Conservation (phyloP, 1,140 invertebrate species). For the Holotrichia oblita region DNA sequence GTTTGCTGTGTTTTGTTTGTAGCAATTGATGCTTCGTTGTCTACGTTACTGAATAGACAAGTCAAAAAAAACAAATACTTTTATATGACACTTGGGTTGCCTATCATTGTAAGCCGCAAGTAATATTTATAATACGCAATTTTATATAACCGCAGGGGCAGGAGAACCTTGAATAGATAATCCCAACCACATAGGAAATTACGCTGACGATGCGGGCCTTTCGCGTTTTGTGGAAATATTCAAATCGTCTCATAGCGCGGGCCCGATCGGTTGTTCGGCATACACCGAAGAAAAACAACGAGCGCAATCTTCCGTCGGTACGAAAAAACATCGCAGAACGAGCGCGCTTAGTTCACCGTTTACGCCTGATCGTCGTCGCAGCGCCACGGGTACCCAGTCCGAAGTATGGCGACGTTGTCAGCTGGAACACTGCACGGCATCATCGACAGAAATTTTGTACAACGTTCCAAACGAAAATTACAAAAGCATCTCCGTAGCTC, state of each 20-base stretch:
- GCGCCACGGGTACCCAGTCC: conserved; percentile 41
- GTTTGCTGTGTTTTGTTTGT: no score
- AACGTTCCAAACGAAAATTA: conserved; percentile 60
- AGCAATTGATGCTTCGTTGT: no score
- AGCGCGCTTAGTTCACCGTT: conserved; percentile 16
- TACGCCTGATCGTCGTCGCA: conserved; percentile 30
- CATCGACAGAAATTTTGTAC: conserved; percentile 57
- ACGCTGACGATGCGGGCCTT: conserved; percentile 12
- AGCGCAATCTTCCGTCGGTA: conserved; percentile 37
- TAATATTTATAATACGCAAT: conserved; percentile 6
- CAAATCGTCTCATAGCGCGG: not conserved
- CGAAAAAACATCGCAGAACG: conserved; percentile 1
- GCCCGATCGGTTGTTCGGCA: conserved; percentile 18
- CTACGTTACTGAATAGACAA: not conserved
- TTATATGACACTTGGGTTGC: not conserved
- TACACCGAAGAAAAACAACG: conserved; percentile 9
- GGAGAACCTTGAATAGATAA: not conserved
- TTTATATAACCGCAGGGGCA: not conserved
- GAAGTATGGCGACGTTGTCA: conserved; percentile 58
- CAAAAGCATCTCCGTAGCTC: conserved; percentile 62
- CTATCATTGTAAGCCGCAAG: not conserved
- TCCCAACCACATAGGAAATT: not conserved
- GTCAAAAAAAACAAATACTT: no score
- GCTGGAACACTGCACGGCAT: conserved; percentile 53
- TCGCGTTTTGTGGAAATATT: conserved; percentile 26